Evolutionary conservation across 2,113 vertebrate genomes (phyloP), one percentile per base, ranked within the genome.

Genomic region (Pimephales promelas): DNA sequence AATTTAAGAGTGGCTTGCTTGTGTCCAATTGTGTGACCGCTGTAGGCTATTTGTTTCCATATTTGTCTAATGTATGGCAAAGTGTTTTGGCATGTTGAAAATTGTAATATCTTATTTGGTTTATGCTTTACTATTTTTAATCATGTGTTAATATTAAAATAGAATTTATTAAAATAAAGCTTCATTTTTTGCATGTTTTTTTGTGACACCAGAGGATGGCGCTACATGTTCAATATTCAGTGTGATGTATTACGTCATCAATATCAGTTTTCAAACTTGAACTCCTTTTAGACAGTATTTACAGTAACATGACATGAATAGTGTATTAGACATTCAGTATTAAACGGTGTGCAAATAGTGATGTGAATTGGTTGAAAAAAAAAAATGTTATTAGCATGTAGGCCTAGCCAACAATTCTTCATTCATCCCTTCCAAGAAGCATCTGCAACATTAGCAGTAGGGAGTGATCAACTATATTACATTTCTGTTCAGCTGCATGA

Each of bases 401-500:
- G 8, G 8, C 40, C 40, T 9, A 28, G 1, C n/a, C n/a, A n/a
- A 40, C 16, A 71, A 1, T 31, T 54, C 47, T 6, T 52, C 43
- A 20, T 47, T 52, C 43, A 20, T 47, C 5, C 26, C 59, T 87
- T 88, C 81, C 80, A 81, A 85, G 76, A 87, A 83, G 66, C 43
- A 68, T 62, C 81, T 75, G 73, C 73, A 88, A 84, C 84, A 62
- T 82, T 77, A 83, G 82, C 70, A 71, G 78, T 82, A 74, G 14
- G 14, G 68, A 76, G 72, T 7, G 40, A 85, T 59, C 73, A 68
- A 49, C 56, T 40, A 81, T 57, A 78, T 85, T 86, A 57, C 5
- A 80, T 86, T 85, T 83, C 86, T 86, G 18, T 22, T 86, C 59
- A 84, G 79, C 59, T 73, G 76, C 83, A 79, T 45, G 68, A 45